A percentile compares a stretch with the other conserved stretches of the same genome.
Conservation (phyloP, 2,888 invertebrate species). For the Sceliomorpha sp. region DNA sequence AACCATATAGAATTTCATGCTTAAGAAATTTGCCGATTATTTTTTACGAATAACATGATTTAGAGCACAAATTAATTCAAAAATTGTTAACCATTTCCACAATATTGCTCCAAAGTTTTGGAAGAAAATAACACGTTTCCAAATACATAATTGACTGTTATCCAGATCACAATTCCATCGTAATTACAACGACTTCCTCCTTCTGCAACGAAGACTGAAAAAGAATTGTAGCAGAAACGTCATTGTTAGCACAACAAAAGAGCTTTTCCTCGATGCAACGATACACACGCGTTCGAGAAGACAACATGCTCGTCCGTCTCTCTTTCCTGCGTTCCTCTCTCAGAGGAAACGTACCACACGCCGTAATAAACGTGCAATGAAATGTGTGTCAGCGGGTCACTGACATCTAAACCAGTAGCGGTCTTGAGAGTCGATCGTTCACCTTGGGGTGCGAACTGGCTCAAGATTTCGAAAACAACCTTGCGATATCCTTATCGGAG, state of each 20-base stretch:
- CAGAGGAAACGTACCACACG: slow-evolving; percentile 42
- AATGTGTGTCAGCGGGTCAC: slow-evolving; percentile 69
- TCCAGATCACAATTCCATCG: too few species aligned
- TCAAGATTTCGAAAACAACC: slow-evolving; percentile 44
- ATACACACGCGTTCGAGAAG: slow-evolving; percentile 21
- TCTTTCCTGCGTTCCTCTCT: slow-evolving; percentile 30
- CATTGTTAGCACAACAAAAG: slow-evolving; percentile 32
- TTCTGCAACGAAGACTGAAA: too few species aligned
- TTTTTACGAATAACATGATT: too few species aligned
- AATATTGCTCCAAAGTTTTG: too few species aligned
- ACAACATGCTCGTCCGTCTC: slow-evolving; percentile 28
- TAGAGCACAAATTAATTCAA: too few species aligned
- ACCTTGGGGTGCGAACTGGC: slow-evolving; percentile 49
- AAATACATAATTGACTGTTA: too few species aligned
- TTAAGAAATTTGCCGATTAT: too few species aligned
- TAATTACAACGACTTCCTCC: too few species aligned
- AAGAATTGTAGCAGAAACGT: neutral
- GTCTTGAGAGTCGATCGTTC: slow-evolving; percentile 55
- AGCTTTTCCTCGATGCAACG: slow-evolving; percentile 23
- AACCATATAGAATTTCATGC: too few species aligned
- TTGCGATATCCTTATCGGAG: slow-evolving; percentile 47
- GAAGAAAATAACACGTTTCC: too few species aligned
- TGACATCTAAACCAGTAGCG: slow-evolving; percentile 58
- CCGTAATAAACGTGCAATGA: slow-evolving; percentile 32
- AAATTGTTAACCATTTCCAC: too few species aligned